phyloP scores from a whole-genome alignment of 2,888 invertebrate species.

The Oscheius onirici region DNA sequence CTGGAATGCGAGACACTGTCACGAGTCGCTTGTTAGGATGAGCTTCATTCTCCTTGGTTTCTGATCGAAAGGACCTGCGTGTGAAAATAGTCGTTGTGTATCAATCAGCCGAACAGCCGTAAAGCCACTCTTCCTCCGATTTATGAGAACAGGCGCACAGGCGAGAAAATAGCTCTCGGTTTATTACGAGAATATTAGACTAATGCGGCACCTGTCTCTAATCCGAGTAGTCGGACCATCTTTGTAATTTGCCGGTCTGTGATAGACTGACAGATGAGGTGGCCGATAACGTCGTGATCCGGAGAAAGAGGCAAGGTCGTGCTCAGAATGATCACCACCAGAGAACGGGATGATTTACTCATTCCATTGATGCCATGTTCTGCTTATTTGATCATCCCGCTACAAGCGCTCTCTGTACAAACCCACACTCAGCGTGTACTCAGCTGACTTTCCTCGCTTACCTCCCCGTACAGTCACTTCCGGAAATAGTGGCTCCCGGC shows the following conservation, averaged over 20 bases:
- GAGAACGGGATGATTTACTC: too few relatives aligned
- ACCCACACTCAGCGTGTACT: neutral
- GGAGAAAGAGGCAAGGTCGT: too few relatives aligned
- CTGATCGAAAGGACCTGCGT: too few relatives aligned
- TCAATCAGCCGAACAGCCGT: conserved; percentile 31
- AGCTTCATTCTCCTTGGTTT: too few relatives aligned
- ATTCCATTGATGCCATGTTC: neutral
- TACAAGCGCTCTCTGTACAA: conserved; percentile 18
- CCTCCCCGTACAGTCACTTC: neutral
- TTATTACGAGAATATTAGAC: neutral
- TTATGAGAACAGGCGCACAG: conserved; percentile 23
- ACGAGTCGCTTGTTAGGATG: too few relatives aligned
- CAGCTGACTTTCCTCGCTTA: conserved; percentile 3
- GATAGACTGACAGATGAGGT: too few relatives aligned
- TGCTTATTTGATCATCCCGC: neutral
- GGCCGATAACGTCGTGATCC: too few relatives aligned
- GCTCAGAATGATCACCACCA: too few relatives aligned
- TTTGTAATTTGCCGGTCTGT: too few relatives aligned
- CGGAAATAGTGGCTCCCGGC: neutral
- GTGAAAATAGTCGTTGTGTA: conserved; percentile 30
- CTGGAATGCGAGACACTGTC: too few relatives aligned
- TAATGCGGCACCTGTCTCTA: neutral
- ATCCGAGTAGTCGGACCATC: too few relatives aligned
- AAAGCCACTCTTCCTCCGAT: conserved; percentile 20
- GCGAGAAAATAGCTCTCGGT: neutral